A percentile compares a stretch with the other conserved stretches of the same genome.
These are phyloP conservation scores for Ptychadena robeensis DNA, from an alignment of 2,797 vertebrate species.

Conservation along the genomic window DNA sequence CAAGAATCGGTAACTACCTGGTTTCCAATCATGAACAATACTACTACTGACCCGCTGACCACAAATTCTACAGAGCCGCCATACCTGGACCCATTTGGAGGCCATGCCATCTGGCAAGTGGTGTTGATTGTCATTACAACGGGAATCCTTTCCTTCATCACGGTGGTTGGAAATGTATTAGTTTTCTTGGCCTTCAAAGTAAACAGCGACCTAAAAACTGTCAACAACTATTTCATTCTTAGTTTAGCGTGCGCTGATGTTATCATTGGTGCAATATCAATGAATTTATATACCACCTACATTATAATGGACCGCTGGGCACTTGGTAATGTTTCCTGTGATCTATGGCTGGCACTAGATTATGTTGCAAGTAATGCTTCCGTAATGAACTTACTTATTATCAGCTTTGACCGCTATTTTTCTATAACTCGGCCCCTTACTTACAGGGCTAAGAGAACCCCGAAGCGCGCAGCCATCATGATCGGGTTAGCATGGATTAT, in stretches of 20 bases:
- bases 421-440: slow-evolving; percentile 80
- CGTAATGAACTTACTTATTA: slow-evolving; percentile 82
- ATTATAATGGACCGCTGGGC: slow-evolving; percentile 80
- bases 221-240: slow-evolving; percentile 82
- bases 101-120: slow-evolving; percentile 74
- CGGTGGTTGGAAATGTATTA: slow-evolving; percentile 78
- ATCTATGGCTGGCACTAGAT: slow-evolving; percentile 81
- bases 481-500: slow-evolving; percentile 79
- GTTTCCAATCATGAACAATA: slow-evolving; percentile 57
- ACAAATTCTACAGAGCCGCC: slow-evolving; percentile 66
- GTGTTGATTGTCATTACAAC: slow-evolving; percentile 76
- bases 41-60: slow-evolving; percentile 54
- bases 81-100: slow-evolving; percentile 68
- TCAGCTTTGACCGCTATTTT: slow-evolving; percentile 83
- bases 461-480: slow-evolving; percentile 73
- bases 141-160: slow-evolving; percentile 76
- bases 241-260: slow-evolving; percentile 81
- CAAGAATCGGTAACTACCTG: slow-evolving; percentile 31
- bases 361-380: slow-evolving; percentile 83
- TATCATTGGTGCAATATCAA: slow-evolving; percentile 79
- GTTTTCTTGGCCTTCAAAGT: slow-evolving; percentile 81
- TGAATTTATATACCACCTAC: slow-evolving; percentile 83
- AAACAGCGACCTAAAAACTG: slow-evolving; percentile 79
- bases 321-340: slow-evolving; percentile 77
- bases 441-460: slow-evolving; percentile 79